phyloP scores from a whole-genome alignment of 2,888 invertebrate species.

The Anthrax anthrax region DNA sequence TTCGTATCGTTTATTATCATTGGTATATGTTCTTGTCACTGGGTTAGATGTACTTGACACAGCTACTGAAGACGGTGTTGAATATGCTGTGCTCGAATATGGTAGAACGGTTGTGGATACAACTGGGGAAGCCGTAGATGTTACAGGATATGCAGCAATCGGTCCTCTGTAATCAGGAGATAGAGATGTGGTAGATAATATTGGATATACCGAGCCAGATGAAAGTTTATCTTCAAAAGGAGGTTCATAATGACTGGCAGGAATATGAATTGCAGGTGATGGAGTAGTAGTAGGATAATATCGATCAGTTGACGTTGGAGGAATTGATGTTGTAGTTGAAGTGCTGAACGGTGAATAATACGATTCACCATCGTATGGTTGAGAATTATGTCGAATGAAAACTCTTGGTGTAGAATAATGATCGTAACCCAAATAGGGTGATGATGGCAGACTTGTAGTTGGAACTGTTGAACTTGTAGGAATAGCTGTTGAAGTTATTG shows the following conservation, averaged over 20 bases:
- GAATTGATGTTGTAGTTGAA: constrained; percentile 12
- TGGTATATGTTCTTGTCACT: constrained; percentile 22
- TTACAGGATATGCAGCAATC: constrained; percentile 11
- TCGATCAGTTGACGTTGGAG: constrained; percentile 3
- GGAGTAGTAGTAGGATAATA: constrained; percentile 13
- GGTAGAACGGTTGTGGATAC: constrained; percentile 7
- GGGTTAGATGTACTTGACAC: constrained; percentile 20
- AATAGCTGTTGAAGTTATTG: constrained; percentile 18
- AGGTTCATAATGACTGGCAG: constrained; percentile 5
- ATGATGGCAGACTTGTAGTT: constrained; percentile 23
- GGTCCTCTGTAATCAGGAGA: constrained; percentile 4
- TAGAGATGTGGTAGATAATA: constrained; percentile 3
- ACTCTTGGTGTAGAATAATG: constrained; percentile 23
- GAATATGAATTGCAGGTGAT: constrained; percentile 20
- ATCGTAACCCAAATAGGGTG: constrained; percentile 27
- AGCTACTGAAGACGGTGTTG: constrained; percentile 25
- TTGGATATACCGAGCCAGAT: constrained; percentile 13
- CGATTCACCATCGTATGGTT: constrained; percentile 18
- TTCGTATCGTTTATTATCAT: constrained; percentile 12
- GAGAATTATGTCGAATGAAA: constrained; percentile 23
- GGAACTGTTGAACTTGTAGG: constrained; percentile 14
- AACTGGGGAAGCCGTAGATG: constrained; percentile 6
- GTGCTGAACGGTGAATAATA: constrained; percentile 12
- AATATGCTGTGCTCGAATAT: constrained; percentile 13
- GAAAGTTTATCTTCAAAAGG: constrained; percentile 17